These are phyloP conservation scores for Lasaia peninsularis DNA, from an alignment of 1,140 invertebrate genomes.

Conservation along the genomic window DNA sequence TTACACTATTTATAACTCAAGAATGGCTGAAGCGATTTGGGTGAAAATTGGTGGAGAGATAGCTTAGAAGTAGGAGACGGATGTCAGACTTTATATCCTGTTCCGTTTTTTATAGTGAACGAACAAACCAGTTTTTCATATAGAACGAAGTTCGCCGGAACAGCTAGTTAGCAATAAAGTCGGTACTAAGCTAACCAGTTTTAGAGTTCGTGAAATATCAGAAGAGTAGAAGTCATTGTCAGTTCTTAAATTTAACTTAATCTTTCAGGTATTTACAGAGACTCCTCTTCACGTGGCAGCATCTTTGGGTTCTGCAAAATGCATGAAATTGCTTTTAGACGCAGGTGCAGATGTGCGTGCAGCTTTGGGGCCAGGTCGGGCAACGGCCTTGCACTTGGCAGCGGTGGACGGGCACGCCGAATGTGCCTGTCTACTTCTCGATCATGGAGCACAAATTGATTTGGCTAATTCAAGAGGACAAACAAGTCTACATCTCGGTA, in stretches of 20 bases:
- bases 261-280: slow-evolving; percentile 84
- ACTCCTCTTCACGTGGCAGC: slow-evolving; percentile 90
- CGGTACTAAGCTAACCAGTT: too few species aligned
- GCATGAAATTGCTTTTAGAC: slow-evolving; percentile 82
- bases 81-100: too few species aligned
- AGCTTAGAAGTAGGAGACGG: too few species aligned
- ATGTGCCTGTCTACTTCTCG: slow-evolving; percentile 84
- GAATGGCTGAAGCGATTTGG: too few species aligned
- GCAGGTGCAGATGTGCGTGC: slow-evolving; percentile 87
- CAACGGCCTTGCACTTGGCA: slow-evolving; percentile 88
- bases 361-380: slow-evolving; percentile 81
- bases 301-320: slow-evolving; percentile 82
- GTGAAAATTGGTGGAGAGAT: too few species aligned
- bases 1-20: too few species aligned
- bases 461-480: slow-evolving; percentile 84
- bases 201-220: too few species aligned
- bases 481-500: slow-evolving; percentile 85
- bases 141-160: too few species aligned
- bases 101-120: too few species aligned
- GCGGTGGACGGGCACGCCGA: slow-evolving; percentile 88
- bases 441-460: slow-evolving; percentile 83
- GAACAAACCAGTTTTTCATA: too few species aligned
- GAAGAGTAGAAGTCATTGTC: too few species aligned
- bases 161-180: too few species aligned
- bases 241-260: background rate